A percentile compares a stretch with the other conserved stretches of the same genome.
phyloP scores from a whole-genome alignment of 2,113 vertebrate genomes.

The Orycteropus afer region DNA sequence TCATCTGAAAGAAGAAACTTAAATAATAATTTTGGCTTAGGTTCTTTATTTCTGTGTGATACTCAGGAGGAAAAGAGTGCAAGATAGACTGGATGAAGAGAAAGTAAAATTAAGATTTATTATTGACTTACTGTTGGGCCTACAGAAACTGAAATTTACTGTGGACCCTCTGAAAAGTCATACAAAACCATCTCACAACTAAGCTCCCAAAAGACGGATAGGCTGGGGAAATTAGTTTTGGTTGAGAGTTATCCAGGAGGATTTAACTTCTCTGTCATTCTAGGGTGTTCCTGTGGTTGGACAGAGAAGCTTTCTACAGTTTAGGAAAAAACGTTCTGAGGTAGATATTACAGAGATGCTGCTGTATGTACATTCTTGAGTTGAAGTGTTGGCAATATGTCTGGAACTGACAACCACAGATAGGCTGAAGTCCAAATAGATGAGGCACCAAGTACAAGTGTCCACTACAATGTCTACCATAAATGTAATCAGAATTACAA shows the following conservation, averaged over 20 bases:
- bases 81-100: too few relatives aligned
- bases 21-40: background rate
- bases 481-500: background rate
- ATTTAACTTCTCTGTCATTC: background rate
- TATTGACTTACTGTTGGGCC: background rate
- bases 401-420: background rate
- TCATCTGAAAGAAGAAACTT: background rate
- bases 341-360: background rate
- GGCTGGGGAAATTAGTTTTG: background rate
- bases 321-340: background rate
- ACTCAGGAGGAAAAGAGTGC: too few relatives aligned
- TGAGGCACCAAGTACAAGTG: background rate
- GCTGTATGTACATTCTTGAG: background rate
- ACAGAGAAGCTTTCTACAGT: background rate
- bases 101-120: background rate
- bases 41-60: background rate
- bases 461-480: background rate
- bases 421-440: background rate
- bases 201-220: background rate
- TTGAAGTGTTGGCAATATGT: background rate
- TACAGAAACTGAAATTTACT: background rate
- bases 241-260: background rate
- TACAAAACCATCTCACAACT: background rate
- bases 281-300: background rate
- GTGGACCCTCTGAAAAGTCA: background rate